Evolutionary conservation across 2,113 vertebrate genomes (phyloP).

Genomic region (Psammodynastes pulverulentus): DNA sequence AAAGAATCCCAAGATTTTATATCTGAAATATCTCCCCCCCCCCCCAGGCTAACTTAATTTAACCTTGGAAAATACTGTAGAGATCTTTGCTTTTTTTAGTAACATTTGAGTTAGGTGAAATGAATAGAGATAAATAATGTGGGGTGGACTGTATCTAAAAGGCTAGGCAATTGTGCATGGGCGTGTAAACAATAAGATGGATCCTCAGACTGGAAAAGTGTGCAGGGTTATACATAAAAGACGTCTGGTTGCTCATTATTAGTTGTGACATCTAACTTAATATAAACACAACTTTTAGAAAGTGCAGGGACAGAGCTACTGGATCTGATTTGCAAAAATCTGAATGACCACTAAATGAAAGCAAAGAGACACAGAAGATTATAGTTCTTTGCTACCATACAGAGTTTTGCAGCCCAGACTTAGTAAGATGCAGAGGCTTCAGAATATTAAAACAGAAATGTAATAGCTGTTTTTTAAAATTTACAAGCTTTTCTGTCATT

Average conservation of each 20-base stretch:
- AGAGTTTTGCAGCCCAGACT: not conserved
- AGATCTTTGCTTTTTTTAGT: not conserved
- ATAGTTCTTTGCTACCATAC: not conserved
- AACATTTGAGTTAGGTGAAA: not conserved
- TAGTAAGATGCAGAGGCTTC: not conserved
- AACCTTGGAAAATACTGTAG: not conserved
- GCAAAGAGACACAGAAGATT: not conserved
- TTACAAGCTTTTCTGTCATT: not conserved
- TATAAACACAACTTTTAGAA: not conserved
- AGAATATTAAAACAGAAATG: not conserved
- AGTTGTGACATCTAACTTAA: not conserved
- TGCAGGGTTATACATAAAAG: not conserved
- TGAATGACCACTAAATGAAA: not conserved
- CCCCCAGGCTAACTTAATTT: not conserved
- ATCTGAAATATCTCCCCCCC: not conserved
- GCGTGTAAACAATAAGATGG: not conserved
- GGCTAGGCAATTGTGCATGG: not conserved
- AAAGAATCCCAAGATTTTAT: not conserved
- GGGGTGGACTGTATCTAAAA: not conserved
- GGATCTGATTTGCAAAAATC: not conserved
- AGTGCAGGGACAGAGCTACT: not conserved
- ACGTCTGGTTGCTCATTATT: not conserved
- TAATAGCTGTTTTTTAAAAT: not conserved
- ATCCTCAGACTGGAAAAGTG: not conserved
- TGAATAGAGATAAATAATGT: not conserved